phyloP scores from a whole-genome alignment of 30 jellyfish, hydroid and myxozoan genomes.

The Chironex yamaguchii region DNA sequence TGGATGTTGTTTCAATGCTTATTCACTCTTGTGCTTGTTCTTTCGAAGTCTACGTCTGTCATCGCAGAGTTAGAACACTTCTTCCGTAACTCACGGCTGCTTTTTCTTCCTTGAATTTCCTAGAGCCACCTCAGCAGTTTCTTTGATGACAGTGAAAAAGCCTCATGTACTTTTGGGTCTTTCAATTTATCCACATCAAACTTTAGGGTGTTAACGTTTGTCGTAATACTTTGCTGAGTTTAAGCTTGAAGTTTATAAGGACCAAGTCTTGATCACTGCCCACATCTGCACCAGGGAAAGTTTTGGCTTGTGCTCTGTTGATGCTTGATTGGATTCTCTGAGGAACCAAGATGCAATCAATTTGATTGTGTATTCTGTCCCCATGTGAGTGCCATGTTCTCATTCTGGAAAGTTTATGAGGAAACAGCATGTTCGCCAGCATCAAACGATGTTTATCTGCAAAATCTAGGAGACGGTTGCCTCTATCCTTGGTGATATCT shows the following conservation, averaged over 20 bases:
- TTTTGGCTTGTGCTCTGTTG: neutral
- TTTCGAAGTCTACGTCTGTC: too few relatives aligned
- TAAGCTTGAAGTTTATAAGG: neutral
- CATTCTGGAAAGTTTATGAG: neutral
- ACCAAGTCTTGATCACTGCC: neutral
- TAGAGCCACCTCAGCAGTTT: too few relatives aligned
- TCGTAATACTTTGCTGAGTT: neutral
- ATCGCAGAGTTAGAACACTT: too few relatives aligned
- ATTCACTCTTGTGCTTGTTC: too few relatives aligned
- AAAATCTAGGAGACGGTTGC: neutral
- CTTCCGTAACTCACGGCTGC: too few relatives aligned
- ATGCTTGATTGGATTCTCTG: neutral
- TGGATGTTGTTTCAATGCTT: too few relatives aligned
- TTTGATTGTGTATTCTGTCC: neutral
- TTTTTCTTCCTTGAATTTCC: too few relatives aligned
- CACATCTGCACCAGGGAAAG: neutral
- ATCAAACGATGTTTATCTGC: neutral
- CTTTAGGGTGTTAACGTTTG: too few relatives aligned
- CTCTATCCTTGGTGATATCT: neutral
- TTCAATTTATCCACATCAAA: too few relatives aligned
- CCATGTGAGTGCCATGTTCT: neutral
- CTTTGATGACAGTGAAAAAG: too few relatives aligned
- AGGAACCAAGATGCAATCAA: neutral
- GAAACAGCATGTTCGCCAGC: neutral
- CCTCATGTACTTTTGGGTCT: too few relatives aligned